Base-by-base conservation (phyloP, 2,888 invertebrate species). In the Epiblema foenella region DNA sequence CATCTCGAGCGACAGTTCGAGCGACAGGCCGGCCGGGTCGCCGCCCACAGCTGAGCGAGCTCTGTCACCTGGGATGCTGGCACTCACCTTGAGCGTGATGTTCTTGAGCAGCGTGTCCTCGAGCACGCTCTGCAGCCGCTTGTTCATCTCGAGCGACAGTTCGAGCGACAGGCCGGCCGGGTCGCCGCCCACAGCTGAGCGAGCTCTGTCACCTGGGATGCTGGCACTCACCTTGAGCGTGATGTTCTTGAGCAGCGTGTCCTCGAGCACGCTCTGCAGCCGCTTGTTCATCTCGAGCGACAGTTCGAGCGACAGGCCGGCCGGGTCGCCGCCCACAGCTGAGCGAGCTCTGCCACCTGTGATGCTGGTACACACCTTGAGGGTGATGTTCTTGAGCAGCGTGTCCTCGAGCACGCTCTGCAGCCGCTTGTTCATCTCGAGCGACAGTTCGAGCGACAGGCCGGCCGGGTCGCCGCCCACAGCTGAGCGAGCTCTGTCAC, bases 101-200 rank as follows among this genome's bases (percentile, higher is more conserved):
- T 98, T 98, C 89, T 98, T 98, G 9, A 98, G 94, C 75, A 98
- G 92, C 0, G 98, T 97, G 85, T 99, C 99, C 85, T 99, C 99
- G 0, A 99, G 93, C 73, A 98, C 97, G 1, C 98, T 96, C 86
- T 99, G 99, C 68, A 99, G 92, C 79, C 98, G 97, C 74, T 95
- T 95, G 91, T 98, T 98, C 80, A 99, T 98, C 91, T 99, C 98
- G 56, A 98, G 89, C 0, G 98, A 97, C 39, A 99, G 94, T 75
- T 98, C 98, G 11, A 98, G 90, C 0, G 98, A 97, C 94, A 98
- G 96, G 51, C 96, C 95, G 58, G 83, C 94, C 72, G 95, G 94
- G 75, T 96, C 95, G 39, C 96, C 95, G 52, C 95, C 96, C 91
- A 96, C 80, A 96, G 95, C 0, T 97, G 82, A 0, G 90, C 96